Conservation (phyloP, 2,113 vertebrate genomes). For the Sceloporus tristichus region DNA sequence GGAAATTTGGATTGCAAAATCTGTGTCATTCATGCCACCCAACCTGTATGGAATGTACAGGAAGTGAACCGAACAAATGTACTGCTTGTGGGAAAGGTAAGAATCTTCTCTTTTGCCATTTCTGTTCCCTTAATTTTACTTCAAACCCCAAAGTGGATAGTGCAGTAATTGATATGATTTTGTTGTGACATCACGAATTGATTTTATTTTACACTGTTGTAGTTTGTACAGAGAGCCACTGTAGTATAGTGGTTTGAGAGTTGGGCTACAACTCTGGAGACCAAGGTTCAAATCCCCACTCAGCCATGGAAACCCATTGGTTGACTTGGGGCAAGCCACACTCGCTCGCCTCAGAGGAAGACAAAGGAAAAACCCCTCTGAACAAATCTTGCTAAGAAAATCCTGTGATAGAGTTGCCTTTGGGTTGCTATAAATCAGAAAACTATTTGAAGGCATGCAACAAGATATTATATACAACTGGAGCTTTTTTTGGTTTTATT, state of each 20-base stretch:
- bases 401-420: too few relatives aligned
- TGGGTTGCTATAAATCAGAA: too few relatives aligned
- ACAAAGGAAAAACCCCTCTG: too few relatives aligned
- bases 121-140: background rate
- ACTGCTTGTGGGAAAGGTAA: conserved; percentile 88
- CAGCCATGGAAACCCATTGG: too few relatives aligned
- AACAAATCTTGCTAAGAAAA: too few relatives aligned
- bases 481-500: background rate
- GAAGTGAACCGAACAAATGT: conserved; percentile 86
- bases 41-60: conserved; percentile 87
- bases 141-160: background rate
- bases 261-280: too few relatives aligned
- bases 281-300: too few relatives aligned
- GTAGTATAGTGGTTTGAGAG: too few relatives aligned
- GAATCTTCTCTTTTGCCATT: conserved; percentile 16
- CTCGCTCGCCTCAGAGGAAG: too few relatives aligned
- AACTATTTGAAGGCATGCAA: too few relatives aligned
- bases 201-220: background rate
- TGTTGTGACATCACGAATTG: background rate
- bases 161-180: background rate
- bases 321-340: too few relatives aligned
- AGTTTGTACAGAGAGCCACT: background rate
- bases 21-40: conserved; percentile 89
- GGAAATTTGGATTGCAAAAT: conserved; percentile 80
- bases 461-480: background rate